These are phyloP conservation scores for Micrasema longulum DNA, from an alignment of 1,140 invertebrate genomes.

Conservation along the genomic window DNA sequence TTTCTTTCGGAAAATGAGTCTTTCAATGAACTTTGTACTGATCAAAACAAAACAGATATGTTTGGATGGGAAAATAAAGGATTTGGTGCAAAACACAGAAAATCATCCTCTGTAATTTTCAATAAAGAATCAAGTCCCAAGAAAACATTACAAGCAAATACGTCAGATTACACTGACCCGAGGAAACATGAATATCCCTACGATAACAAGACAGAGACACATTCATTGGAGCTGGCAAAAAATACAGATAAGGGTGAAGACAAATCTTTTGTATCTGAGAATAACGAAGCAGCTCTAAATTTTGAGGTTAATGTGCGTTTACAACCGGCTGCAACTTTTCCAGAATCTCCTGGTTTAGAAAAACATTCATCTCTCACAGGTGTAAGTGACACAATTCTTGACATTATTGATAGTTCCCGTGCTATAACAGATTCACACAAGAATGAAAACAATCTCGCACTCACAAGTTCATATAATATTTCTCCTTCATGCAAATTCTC, in stretches of 20 bases:
- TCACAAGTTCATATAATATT: slow-evolving; percentile 46
- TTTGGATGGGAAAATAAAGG: slow-evolving; percentile 68
- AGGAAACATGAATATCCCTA: slow-evolving; percentile 49
- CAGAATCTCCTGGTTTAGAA: slow-evolving; percentile 46
- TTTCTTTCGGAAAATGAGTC: background rate
- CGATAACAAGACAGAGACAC: background rate
- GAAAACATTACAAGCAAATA: slow-evolving; percentile 21
- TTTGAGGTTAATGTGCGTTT: slow-evolving; percentile 46
- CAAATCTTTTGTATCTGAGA: too few species aligned
- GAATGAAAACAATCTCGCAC: slow-evolving; percentile 48
- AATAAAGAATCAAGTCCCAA: slow-evolving; percentile 25
- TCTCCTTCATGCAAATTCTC: slow-evolving; percentile 50
- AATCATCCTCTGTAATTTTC: slow-evolving; percentile 35
- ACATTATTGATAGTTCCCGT: slow-evolving; percentile 39
- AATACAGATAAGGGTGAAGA: too few species aligned
- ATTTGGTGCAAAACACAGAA: slow-evolving; percentile 59
- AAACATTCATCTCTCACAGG: slow-evolving; percentile 49
- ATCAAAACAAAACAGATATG: slow-evolving; percentile 66
- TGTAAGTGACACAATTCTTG: slow-evolving; percentile 44
- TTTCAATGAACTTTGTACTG: slow-evolving; percentile 31
- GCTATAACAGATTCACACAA: slow-evolving; percentile 49
- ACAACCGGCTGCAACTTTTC: slow-evolving; percentile 36
- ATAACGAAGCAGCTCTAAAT: background rate
- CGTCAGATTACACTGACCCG: slow-evolving; percentile 55
- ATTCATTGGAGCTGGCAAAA: background rate